Evolutionary conservation across 2,888 invertebrate genomes (phyloP), one percentile per base, ranked within the genome.

Genomic region (Mamestra brassicae): DNA sequence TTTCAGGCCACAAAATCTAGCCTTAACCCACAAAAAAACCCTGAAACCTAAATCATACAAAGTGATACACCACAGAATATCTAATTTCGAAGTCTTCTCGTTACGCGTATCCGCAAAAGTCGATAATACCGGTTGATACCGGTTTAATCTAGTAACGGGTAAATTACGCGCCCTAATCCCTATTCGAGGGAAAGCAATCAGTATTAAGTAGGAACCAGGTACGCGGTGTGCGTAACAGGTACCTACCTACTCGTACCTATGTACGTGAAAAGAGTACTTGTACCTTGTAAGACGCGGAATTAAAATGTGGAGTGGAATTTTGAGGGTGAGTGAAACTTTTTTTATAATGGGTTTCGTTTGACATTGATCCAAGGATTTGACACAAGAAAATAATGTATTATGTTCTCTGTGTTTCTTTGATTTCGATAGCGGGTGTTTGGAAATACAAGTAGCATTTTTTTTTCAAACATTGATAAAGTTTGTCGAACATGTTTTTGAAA

Each of bases 91-190:
- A 85, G 76, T 86, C 84, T 57, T 71, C 81, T 87, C 83, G 85
- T 88, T 87, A 84, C 88, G 73, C 75, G 78, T 74, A 84, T 83
- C 79, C 68, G 85, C 88, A 88, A 86, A 90, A 87, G 75, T 86
- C 85, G 84, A 81, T 90, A 89, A 90, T 87, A 87, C 86, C 83
- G 58, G 87, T 85, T 86, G 87, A 89, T 87, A 86, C 89, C 81
- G 82, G 90, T 87, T 89, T 90, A 90, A 91, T 92, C 91, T 87
- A 87, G 91, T 92, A 92, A 90, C 89, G 89, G 89, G 91, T 90
- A 90, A 90, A 92, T 92, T 92, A 92, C 91, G 86, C 86, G 76
- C 80, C 87, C 85, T 92, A 92, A 92, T 92, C 92, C 92, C 87
- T 85, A 83, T 89, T 90, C 87, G 83, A 81, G 78, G 85, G 86